Base-by-base conservation (phyloP, 1,140 invertebrate species). In the Ooceraea biroi region DNA sequence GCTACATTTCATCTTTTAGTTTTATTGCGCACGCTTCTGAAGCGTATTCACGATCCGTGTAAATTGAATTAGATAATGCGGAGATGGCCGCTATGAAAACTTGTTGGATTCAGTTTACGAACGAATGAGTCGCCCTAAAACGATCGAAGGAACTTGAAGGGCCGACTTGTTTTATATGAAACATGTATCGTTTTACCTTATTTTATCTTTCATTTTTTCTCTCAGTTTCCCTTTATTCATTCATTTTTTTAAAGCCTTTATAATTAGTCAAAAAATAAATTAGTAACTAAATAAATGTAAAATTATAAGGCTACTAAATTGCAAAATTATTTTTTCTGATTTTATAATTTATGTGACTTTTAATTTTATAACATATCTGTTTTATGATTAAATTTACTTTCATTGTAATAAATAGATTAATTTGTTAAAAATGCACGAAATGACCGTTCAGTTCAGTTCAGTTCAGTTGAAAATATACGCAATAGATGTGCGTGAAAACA, bases 81-180 rank as follows among this genome's bases (percentile, higher is more conserved):
- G 17, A 3, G 30, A 27, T 69, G 22, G 14, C 48, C 36, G 63
- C 7, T 30, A 41, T 17, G 36, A 69, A 69, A 69, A 78, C 76
- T 78, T 78, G 76, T 78, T 78, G 76, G 66, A 78, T 78, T 78
- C 63, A 57, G 48, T 78, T 78, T 69, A 57, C 50, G 65, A 69
- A 61, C 30, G 30, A 0, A 19, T 14, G 14, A 30, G 27, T 11
- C 25, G 44, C 25, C 5, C 25, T 52, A 36, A 25, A 52, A 50
- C 44, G 19, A 50, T 12, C 58, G 52, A 27, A 55, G 48, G 41
- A 69, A 30, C 44, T 77, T 1, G 12, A 66, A 44, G 19, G 46
- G 3, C 50, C 36, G 44, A 65, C 19, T 50, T 25, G 46, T 61
- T 74, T 74, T 19, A 46, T 11, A 17, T 10, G 27, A 25, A n/a